Percentiles rank a stretch among this genome's conserved stretches.
Evolutionary conservation across 1,140 invertebrate species (phyloP).

Genomic region (Lerema accius): DNA sequence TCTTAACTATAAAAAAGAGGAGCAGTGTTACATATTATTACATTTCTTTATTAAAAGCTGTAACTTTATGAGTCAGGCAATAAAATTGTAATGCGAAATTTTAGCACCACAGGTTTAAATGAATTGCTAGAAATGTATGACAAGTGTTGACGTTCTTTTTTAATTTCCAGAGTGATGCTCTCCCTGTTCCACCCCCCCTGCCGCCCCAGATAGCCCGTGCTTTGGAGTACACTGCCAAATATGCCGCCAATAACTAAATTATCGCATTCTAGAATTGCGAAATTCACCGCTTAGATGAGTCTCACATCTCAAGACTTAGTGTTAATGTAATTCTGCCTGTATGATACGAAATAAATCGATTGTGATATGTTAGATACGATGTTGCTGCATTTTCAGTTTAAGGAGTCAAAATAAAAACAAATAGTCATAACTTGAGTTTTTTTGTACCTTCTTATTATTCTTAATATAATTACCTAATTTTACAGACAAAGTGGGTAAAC

Average conservation of each 20-base stretch:
- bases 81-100: no score
- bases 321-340: slow-evolving; percentile 43
- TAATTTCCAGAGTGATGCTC: slow-evolving; percentile 69
- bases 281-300: slow-evolving; percentile 30
- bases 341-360: slow-evolving; percentile 33
- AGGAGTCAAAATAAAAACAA: slow-evolving; percentile 21
- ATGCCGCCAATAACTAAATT: slow-evolving; percentile 34
- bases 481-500: no score
- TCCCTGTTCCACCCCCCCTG: slow-evolving; percentile 77
- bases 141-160: no score
- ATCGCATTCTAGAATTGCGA: slow-evolving; percentile 8
- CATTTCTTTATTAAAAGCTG: no score
- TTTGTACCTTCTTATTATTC: no score
- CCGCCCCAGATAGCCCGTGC: slow-evolving; percentile 76
- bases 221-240: slow-evolving; percentile 67
- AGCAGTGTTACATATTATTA: no score
- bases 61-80: no score
- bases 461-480: no score
- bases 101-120: no score
- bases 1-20: no score
- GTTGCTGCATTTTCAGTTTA: background rate
- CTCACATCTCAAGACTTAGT: slow-evolving; percentile 38
- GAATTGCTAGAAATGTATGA: no score
- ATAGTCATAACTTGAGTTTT: slow-evolving; percentile 17
- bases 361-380: slow-evolving; percentile 33